These are phyloP conservation scores for Drosophila nasuta DNA, from an alignment of 1,140 invertebrate species.

Conservation along the genomic window DNA sequence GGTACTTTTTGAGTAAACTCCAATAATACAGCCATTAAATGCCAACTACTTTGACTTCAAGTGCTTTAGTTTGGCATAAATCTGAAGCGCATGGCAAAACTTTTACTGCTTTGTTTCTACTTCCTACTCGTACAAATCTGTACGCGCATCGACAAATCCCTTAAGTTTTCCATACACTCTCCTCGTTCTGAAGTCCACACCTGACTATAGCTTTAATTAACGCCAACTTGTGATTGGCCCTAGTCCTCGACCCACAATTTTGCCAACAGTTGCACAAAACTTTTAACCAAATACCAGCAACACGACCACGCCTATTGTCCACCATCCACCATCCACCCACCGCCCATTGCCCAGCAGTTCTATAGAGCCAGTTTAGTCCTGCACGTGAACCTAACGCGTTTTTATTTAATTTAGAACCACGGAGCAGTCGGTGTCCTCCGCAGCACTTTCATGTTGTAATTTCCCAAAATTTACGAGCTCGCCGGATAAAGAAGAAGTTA, in stretches of 20 bases:
- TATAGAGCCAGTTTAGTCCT: neutral
- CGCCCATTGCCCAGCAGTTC: neutral
- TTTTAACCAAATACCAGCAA: constrained; percentile 43
- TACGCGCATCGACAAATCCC: constrained; percentile 14
- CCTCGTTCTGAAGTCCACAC: neutral
- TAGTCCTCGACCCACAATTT: constrained; percentile 12
- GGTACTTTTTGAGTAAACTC: constrained; percentile 69
- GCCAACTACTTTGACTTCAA: constrained; percentile 80
- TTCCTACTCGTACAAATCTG: constrained; percentile 49
- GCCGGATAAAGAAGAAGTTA: constrained; percentile 36
- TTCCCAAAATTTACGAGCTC: constrained; percentile 79
- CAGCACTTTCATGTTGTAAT: constrained; percentile 78
- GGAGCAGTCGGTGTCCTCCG: constrained; percentile 44
- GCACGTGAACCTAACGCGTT: constrained; percentile 40
- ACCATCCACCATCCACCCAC: no score
- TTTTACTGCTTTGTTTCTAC: constrained; percentile 31
- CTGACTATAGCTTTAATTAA: constrained; percentile 73
- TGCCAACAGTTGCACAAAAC: constrained; percentile 73
- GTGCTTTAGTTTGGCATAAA: constrained; percentile 82
- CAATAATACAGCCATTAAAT: constrained; percentile 81
- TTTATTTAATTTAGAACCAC: constrained; percentile 79
- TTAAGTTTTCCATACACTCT: neutral
- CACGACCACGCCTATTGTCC: neutral
- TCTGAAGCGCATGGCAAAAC: constrained; percentile 65
- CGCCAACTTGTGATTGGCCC: constrained; percentile 67